These are phyloP conservation scores for Pachyuromys duprasi DNA, from an alignment of 2,797 vertebrate genomes.

Conservation along the genomic window DNA sequence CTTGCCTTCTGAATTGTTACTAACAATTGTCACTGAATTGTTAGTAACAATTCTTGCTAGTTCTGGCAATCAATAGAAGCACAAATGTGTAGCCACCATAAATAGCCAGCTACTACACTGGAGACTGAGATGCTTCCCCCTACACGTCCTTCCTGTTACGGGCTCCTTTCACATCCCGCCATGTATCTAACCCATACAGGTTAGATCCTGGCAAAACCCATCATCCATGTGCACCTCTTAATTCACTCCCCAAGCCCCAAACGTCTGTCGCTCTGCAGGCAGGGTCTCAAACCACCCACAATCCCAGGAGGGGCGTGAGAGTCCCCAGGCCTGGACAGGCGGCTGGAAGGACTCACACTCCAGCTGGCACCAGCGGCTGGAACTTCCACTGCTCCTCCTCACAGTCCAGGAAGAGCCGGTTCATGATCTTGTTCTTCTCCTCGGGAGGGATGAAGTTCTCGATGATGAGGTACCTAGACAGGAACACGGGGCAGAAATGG, in stretches of 20 bases:
- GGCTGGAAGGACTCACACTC: constrained; percentile 88
- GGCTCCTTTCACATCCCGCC: neutral
- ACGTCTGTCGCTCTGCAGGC: neutral
- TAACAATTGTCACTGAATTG: too few relatives aligned
- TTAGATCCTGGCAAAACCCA: constrained; percentile 9
- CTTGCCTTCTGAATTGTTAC: neutral
- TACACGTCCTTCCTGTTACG: neutral
- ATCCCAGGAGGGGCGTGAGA: neutral
- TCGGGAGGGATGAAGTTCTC: constrained; percentile 99
- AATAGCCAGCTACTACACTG: neutral
- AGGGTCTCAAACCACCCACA: neutral
- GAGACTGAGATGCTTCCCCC: neutral
- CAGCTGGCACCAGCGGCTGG: constrained; percentile 92
- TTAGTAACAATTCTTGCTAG: constrained; percentile 1
- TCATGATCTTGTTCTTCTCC: constrained; percentile 99
- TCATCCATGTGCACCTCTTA: neutral
- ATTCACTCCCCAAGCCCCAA: neutral
- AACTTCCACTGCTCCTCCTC: constrained; percentile 99
- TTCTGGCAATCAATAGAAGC: constrained; percentile 23
- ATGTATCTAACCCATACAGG: too few relatives aligned
- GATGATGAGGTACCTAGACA: constrained; percentile 94
- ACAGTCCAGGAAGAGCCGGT: constrained; percentile 94
- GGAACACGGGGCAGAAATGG: constrained; percentile 5
- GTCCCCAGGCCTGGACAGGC: neutral
- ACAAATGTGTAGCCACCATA: constrained; percentile 1